phyloP scores from a whole-genome alignment of 2,888 invertebrate species.

The Apamea crenata region DNA sequence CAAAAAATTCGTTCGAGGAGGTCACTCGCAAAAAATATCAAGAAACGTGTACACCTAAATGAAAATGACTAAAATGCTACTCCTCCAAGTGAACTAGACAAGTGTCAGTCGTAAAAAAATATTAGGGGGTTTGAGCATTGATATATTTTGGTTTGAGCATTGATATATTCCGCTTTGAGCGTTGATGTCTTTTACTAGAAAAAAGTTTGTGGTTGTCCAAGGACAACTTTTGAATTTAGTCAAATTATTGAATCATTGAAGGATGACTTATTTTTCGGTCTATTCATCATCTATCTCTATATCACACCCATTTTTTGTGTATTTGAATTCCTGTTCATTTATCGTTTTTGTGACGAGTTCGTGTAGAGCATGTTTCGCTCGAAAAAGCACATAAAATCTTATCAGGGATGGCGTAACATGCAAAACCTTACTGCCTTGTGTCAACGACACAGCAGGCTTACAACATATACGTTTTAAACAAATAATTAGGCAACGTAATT shows the following conservation, averaged over 20 bases:
- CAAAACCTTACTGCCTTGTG: slow-evolving; percentile 14
- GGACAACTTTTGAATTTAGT: not conserved
- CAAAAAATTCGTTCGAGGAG: slow-evolving; percentile 20
- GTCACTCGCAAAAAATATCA: not conserved
- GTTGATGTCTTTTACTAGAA: slow-evolving; percentile 28
- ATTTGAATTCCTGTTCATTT: not conserved
- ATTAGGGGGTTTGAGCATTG: not conserved
- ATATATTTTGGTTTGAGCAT: not conserved
- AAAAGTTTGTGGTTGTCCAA: not conserved
- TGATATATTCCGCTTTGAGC: not conserved
- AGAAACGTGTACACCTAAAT: not conserved
- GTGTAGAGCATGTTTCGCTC: not conserved
- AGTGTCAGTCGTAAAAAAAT: not conserved
- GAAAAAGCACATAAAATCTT: not conserved
- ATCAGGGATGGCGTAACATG: slow-evolving; percentile 17
- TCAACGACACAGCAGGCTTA: slow-evolving; percentile 8
- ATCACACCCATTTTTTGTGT: not conserved
- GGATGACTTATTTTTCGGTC: not conserved
- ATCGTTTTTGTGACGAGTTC: not conserved
- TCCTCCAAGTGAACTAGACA: not conserved
- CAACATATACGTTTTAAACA: slow-evolving; percentile 9
- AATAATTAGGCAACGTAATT: slow-evolving; percentile 39
- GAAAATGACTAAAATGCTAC: not conserved
- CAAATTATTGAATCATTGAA: not conserved
- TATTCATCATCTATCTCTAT: not conserved